A percentile compares a stretch with the other conserved stretches of the same genome.
These are phyloP conservation scores for Tragelaphus buxtoni DNA, from an alignment of 2,113 vertebrate species.

Conservation along the genomic window DNA sequence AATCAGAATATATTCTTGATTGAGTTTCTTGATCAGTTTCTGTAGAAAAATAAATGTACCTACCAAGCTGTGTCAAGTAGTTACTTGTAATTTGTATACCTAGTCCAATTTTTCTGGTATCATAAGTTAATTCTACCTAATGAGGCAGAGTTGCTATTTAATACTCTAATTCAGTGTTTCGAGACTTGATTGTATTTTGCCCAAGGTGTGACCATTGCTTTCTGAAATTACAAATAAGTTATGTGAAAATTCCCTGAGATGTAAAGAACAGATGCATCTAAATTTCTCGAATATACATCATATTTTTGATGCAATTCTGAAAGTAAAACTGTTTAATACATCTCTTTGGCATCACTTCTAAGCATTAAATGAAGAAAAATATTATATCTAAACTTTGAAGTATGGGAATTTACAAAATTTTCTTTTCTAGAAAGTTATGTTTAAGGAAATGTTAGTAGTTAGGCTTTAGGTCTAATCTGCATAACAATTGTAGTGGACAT, in stretches of 20 bases:
- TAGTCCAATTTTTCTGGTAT: neutral
- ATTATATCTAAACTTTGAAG: neutral
- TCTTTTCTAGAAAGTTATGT: neutral
- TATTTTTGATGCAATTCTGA: neutral
- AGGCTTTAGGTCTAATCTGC: neutral
- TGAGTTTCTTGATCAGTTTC: neutral
- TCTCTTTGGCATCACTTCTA: neutral
- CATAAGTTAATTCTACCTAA: neutral
- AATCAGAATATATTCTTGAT: conserved; percentile 2
- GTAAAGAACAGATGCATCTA: neutral
- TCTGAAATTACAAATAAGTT: neutral
- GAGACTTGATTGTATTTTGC: neutral
- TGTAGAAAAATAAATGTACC: neutral
- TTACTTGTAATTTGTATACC: neutral
- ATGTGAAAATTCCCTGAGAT: neutral
- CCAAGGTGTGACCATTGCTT: neutral
- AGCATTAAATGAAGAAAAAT: neutral
- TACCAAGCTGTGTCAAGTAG: neutral
- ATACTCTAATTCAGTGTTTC: neutral
- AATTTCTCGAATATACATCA: neutral
- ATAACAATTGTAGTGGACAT: neutral
- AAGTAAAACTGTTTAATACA: neutral
- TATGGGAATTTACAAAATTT: neutral
- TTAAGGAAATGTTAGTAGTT: neutral
- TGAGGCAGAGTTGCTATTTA: neutral